Percentiles rank a stretch among this genome's conserved stretches.
phyloP scores from a whole-genome alignment of 1,140 invertebrate genomes.

The Drosophila nebulosa region DNA sequence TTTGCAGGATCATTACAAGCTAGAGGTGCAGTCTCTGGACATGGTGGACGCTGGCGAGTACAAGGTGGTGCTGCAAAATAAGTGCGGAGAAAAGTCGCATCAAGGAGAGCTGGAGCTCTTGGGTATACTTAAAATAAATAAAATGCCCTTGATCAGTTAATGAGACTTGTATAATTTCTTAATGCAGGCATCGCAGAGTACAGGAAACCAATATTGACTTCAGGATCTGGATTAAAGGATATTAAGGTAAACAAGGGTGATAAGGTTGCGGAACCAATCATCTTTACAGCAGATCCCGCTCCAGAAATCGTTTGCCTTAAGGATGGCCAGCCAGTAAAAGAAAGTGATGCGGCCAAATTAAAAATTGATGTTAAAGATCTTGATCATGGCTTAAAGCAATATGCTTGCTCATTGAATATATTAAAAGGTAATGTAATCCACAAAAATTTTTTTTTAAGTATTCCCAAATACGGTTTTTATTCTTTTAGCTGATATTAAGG shows the following conservation, averaged over 20 bases:
- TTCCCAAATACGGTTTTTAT: neutral
- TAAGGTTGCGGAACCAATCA: constrained; percentile 88
- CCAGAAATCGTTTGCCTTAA: constrained; percentile 83
- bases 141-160: neutral
- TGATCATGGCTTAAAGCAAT: constrained; percentile 88
- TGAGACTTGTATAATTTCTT: neutral
- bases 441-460: too few relatives aligned
- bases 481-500: constrained; percentile 84
- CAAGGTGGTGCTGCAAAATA: constrained; percentile 88
- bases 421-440: constrained; percentile 82
- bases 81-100: constrained; percentile 87
- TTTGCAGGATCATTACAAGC: constrained; percentile 84
- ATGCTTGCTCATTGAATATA: constrained; percentile 86
- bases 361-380: constrained; percentile 85
- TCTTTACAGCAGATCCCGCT: constrained; percentile 91
- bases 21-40: constrained; percentile 86
- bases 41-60: constrained; percentile 90
- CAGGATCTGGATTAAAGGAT: constrained; percentile 84
- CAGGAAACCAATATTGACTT: constrained; percentile 87
- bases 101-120: constrained; percentile 87
- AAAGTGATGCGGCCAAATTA: constrained; percentile 80
- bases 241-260: constrained; percentile 83
- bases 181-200: constrained; percentile 86
- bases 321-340: constrained; percentile 81
- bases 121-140: constrained; percentile 81